Evolutionary conservation across 2,797 vertebrate genomes (phyloP).

Genomic region (Rhynchonycteris naso): DNA sequence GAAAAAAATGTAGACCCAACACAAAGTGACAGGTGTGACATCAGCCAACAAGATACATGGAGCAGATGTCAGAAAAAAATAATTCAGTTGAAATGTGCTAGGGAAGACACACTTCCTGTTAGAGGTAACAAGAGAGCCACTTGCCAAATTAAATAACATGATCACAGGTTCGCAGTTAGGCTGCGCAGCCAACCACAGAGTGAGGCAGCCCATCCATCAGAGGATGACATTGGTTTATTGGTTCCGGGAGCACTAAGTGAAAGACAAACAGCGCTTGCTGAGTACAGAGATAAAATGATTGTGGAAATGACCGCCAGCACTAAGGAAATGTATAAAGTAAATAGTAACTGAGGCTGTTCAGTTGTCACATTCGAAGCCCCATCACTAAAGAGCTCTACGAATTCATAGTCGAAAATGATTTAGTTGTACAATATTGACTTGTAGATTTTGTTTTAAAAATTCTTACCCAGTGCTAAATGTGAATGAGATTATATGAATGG

Average conservation of each 20-base stretch:
- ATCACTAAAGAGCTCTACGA: not conserved
- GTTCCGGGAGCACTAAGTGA: not conserved
- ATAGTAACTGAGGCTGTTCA: not conserved
- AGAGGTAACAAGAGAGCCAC: not conserved
- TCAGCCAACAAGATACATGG: not conserved
- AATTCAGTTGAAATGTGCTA: not conserved
- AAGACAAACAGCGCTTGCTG: slow-evolving; percentile 3
- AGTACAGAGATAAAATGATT: not conserved
- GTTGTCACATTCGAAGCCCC: not conserved
- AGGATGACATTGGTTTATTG: slow-evolving; percentile 15
- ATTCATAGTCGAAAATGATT: not conserved
- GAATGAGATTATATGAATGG: not conserved
- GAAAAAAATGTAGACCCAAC: not conserved
- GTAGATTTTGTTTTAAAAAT: not conserved
- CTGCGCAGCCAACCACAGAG: not conserved
- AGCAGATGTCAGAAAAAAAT: not conserved
- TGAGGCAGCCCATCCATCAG: not conserved
- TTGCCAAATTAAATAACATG: slow-evolving; percentile 36
- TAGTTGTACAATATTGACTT: not conserved
- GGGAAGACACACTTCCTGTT: not conserved
- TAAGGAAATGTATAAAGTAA: slow-evolving; percentile 1
- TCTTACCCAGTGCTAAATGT: not conserved
- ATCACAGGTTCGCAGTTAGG: not conserved
- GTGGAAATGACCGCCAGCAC: not conserved
- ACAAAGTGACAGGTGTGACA: not conserved